phyloP scores from a whole-genome alignment of 2,888 invertebrate species.

The Drosophila bunnanda region DNA sequence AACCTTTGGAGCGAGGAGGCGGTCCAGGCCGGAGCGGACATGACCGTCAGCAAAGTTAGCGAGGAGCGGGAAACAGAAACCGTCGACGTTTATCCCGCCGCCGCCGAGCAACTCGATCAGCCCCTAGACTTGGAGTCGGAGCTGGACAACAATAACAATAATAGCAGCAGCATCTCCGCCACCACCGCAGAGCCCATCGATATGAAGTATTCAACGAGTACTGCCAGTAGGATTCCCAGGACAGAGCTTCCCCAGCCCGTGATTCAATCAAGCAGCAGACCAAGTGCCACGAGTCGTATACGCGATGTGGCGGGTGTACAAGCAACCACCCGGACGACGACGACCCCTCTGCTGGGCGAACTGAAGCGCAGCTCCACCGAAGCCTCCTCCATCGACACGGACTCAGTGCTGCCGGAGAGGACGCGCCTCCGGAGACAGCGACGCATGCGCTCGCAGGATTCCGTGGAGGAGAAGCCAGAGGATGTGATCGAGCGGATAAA shows the following conservation, averaged over 20 bases:
- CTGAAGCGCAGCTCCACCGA: conserved; percentile 58
- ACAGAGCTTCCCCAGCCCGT: conserved; percentile 15
- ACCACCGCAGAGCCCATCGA: conserved; percentile 29
- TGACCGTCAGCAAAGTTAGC: conserved; percentile 72
- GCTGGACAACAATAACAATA: conserved; percentile 54
- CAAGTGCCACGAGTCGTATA: conserved; percentile 54
- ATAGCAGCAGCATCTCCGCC: conserved; percentile 16
- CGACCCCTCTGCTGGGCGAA: conserved; percentile 55
- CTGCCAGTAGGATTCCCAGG: conserved; percentile 46
- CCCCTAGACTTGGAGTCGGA: conserved; percentile 59
- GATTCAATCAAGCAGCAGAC: conserved; percentile 10
- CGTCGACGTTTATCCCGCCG: conserved; percentile 54
- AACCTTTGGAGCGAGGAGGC: conserved; percentile 58
- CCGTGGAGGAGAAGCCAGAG: conserved; percentile 70
- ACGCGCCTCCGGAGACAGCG: conserved; percentile 78
- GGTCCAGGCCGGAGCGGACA: conserved; percentile 43
- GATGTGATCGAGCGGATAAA: conserved; percentile 82
- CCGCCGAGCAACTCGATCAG: conserved; percentile 56
- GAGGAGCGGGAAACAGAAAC: conserved; percentile 72
- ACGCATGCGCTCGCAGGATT: conserved; percentile 74
- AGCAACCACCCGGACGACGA: neutral
- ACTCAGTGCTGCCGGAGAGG: conserved; percentile 69
- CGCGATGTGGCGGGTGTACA: conserved; percentile 34
- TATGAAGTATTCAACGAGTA: conserved; percentile 79
- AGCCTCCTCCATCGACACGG: conserved; percentile 56